Conservation (phyloP, 2,797 vertebrate genomes). For the Adrianichthys oophorus region DNA sequence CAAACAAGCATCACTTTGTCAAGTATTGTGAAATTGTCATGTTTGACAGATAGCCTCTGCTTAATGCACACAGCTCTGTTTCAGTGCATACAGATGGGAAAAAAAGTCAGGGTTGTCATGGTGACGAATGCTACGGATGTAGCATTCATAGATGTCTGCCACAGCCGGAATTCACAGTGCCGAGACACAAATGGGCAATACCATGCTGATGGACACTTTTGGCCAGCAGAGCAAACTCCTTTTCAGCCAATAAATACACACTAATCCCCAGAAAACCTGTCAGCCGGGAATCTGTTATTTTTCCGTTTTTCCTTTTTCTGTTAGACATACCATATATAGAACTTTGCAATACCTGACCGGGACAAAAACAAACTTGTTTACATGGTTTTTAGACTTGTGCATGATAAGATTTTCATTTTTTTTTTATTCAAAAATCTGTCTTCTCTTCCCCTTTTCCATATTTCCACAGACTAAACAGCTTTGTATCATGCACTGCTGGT, state of each 20-base stretch:
- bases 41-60: constrained; percentile 9
- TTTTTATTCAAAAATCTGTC: too few relatives aligned
- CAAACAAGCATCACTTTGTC: not conserved
- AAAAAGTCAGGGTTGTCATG: constrained; percentile 48
- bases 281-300: constrained; percentile 24
- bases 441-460: not conserved
- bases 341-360: not conserved
- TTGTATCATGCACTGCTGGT: not conserved
- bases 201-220: constrained; percentile 43
- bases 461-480: too few relatives aligned
- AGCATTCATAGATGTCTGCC: constrained; percentile 27
- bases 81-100: constrained; percentile 13
- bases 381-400: not conserved
- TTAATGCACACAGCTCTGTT: constrained; percentile 14
- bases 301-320: constrained; percentile 1
- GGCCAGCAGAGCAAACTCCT: constrained; percentile 40
- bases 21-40: constrained; percentile 4
- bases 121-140: constrained; percentile 28
- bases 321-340: not conserved
- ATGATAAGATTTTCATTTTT: not conserved
- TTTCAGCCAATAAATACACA: constrained; percentile 46
- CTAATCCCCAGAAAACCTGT: constrained; percentile 56
- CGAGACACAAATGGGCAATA: constrained; percentile 48
- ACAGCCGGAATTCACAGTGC: constrained; percentile 37
- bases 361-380: not conserved